Evolutionary conservation across 2,888 invertebrate species (phyloP), one percentile per base, ranked within the genome.

Genomic region (Sarcophaga variegata): DNA sequence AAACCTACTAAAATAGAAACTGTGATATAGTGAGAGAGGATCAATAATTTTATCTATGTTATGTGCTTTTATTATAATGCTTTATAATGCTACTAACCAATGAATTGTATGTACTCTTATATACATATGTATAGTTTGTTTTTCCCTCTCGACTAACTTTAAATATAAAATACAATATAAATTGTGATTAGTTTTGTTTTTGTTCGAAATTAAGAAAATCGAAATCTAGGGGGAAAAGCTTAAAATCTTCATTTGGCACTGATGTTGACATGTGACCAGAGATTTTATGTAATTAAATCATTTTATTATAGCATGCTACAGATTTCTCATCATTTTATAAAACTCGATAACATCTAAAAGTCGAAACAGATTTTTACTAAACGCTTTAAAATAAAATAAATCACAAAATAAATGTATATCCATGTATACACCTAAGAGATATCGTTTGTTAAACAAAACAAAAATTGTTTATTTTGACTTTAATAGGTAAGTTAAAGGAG

Each of bases 1-100:
- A 80, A 49, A 81, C 70, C 59, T 81, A 77, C 71, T 85, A 77
- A 77, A 71, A 71, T 10, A 20, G 67, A 64, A 64, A 4, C 10
- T 37, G 37, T 37, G 37, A n/a, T 5, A 45, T n/a, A n/a, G 10
- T 17, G 17, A 62, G 10, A 70, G 25, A 54, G 14, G 22, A 63
- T 54, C 25, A 62, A 45, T 69, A 74, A 83, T 69, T 74, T 17
- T 37, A 72, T 49, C 77, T 74, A 79, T 74, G 67, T 45, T 14
- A 22, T 83, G 72, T 79, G 69, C 54, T 83, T 49, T 47, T 54
- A 37, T 37, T 37, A 37, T 25, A 82, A 64, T 79, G 79, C 79
- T 54, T 80, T 79, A 37, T 37, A 37, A 60, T 63, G 74, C 64
- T 76, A 84, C 80, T 54, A 54, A 6, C 6, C 10, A 45, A 4